These are phyloP conservation scores for Tauraco hartlaubi DNA, from an alignment of 2,797 vertebrate species.

Conservation along the genomic window DNA sequence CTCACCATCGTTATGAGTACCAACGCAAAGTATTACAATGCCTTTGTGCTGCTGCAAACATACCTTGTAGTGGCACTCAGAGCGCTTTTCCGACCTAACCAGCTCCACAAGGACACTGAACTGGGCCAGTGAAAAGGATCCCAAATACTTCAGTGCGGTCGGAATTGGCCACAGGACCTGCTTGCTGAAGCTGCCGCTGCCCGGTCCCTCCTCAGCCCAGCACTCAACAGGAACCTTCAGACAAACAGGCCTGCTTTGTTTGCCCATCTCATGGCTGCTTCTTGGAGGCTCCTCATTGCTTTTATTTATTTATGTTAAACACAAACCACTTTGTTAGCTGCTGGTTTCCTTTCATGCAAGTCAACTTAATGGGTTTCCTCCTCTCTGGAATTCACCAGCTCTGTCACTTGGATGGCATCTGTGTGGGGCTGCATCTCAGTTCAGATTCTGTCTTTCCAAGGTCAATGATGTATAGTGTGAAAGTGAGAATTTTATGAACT, in stretches of 20 bases:
- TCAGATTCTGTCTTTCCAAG: neutral
- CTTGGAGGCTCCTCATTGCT: neutral
- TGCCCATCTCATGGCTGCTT: neutral
- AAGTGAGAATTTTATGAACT: conserved; percentile 55
- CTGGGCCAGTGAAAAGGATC: neutral
- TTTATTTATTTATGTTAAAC: conserved; percentile 39
- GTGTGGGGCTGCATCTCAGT: neutral
- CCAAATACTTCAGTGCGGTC: neutral
- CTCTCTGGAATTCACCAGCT: neutral
- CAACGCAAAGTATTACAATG: neutral
- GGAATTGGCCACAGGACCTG: neutral
- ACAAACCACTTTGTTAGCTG: conserved; percentile 24
- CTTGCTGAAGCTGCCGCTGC: neutral
- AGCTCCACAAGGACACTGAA: neutral
- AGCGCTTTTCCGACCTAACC: neutral
- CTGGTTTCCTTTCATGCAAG: neutral
- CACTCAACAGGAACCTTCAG: neutral
- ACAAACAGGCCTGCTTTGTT: neutral
- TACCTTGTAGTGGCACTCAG: neutral
- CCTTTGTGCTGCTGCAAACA: neutral
- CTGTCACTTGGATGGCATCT: neutral
- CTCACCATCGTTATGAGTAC: neutral
- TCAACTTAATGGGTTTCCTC: neutral
- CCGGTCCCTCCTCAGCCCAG: neutral
- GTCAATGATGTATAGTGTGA: neutral